Evolutionary conservation across 1,140 invertebrate genomes (phyloP), one percentile per base, ranked within the genome.

Genomic region (Penaeus vannamei): DNA sequence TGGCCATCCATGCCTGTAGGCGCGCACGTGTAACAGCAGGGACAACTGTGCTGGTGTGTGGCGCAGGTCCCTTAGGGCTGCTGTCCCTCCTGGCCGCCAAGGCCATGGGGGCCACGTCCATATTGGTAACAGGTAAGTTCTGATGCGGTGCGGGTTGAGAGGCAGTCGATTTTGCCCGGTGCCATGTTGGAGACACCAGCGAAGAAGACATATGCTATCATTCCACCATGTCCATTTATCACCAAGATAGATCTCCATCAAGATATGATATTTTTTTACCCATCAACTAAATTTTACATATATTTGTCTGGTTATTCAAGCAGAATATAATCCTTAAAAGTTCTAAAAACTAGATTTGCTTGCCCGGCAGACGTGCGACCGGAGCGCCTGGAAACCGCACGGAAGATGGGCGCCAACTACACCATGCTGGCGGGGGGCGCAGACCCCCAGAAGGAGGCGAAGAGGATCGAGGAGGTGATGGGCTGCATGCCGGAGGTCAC

Each of bases 31-130:
- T 97, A 84, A 94, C 93, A 61, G 94, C 96, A 17, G 97, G 97
- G 0, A 95, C 95, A 26, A 94, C 94, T 64, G 96, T 99, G 66
- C 94, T 99, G 3, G 96, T 99, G 91, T 94, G 96, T 85, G 98
- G 98, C n/a, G 97, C 97, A 61, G 98, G 98, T 97, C 60, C 97
- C 98, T 10, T 98, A 98, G 91, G 98, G 29, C 94, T 99, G 14
- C 95, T 98, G 0, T 96, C 95, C 36, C 92, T 99, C 82, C 91
- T 99, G 23, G 94, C 96, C 14, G 98, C 98, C 5, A 97, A 96
- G 94, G 96, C 98, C 0, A 97, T 97, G 95, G 98, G 98, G 8
- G 98, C 98, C 0, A 94, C 94, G 1, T 95, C 96, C 93, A 94
- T 98, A 23, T 93, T 97, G 72, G 95, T 98, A 19, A 97, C 97